Conservation (phyloP, 2,797 vertebrate species). For the Arnoldichthys spilopterus region DNA sequence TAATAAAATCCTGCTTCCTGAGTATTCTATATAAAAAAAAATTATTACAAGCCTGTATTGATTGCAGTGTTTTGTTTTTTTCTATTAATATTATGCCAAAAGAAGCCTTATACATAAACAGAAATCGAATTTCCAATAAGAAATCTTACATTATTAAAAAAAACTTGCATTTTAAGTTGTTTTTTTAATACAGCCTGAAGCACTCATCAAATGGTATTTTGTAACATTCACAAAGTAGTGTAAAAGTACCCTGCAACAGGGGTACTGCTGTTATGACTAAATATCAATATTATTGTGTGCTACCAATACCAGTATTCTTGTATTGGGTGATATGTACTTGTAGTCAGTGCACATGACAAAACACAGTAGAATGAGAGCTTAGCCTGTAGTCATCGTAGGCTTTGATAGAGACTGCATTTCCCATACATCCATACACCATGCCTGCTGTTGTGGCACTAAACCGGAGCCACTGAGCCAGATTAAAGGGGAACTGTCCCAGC, state of each 20-base stretch:
- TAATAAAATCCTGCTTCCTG: too few relatives aligned
- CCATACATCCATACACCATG: slow-evolving; percentile 48
- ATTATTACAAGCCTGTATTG: neutral
- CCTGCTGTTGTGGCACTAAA: slow-evolving; percentile 53
- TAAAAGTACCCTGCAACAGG: too few relatives aligned
- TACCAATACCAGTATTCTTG: neutral
- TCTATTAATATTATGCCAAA: neutral
- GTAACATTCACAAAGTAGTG: too few relatives aligned
- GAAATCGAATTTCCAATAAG: neutral
- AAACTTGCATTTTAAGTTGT: neutral
- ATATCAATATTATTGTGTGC: neutral
- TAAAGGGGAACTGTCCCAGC: slow-evolving; percentile 70
- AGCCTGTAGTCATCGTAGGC: slow-evolving; percentile 23
- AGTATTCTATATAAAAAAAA: too few relatives aligned
- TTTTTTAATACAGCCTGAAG: neutral
- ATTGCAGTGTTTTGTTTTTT: neutral
- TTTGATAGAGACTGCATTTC: slow-evolving; percentile 34
- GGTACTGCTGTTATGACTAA: neutral
- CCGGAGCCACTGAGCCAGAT: slow-evolving; percentile 48
- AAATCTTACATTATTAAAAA: too few relatives aligned
- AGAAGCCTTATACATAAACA: neutral
- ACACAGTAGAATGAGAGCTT: slow-evolving; percentile 8
- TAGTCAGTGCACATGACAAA: slow-evolving; percentile 34
- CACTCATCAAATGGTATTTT: neutral
- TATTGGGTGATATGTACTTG: too few relatives aligned